A percentile compares a stretch with the other conserved stretches of the same genome.
Evolutionary conservation across 2,797 vertebrate species (phyloP).

Genomic region (Amazona ochrocephala): DNA sequence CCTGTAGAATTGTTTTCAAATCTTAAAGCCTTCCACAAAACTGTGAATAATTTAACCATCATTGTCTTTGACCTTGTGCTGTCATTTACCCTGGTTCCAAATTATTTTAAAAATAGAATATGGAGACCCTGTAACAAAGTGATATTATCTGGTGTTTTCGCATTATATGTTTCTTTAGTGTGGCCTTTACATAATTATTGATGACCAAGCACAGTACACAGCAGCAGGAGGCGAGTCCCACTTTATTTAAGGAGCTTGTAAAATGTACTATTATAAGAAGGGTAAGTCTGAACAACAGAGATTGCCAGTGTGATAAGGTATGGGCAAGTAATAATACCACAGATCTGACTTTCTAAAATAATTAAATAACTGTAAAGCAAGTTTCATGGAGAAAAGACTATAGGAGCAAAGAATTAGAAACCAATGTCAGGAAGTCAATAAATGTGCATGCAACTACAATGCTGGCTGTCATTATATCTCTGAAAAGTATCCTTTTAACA

Average conservation of each 20-base stretch:
- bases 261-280: background rate
- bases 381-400: background rate
- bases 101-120: background rate
- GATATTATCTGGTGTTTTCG: background rate
- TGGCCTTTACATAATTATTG: background rate
- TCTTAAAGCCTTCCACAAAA: background rate
- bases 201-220: background rate
- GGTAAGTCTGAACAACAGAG: background rate
- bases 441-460: background rate
- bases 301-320: background rate
- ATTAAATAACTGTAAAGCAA: background rate
- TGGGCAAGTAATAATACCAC: background rate
- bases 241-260: background rate
- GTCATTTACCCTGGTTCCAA: background rate
- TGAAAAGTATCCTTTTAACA: background rate
- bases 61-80: background rate
- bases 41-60: background rate
- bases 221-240: background rate
- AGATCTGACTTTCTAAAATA: background rate
- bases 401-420: background rate
- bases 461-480: background rate
- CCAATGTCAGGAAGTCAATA: background rate
- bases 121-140: background rate
- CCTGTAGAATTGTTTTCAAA: background rate
- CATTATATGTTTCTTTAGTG: background rate